phyloP scores from a whole-genome alignment of 2,113 vertebrate genomes.

The Leucoraja erinaceus region DNA sequence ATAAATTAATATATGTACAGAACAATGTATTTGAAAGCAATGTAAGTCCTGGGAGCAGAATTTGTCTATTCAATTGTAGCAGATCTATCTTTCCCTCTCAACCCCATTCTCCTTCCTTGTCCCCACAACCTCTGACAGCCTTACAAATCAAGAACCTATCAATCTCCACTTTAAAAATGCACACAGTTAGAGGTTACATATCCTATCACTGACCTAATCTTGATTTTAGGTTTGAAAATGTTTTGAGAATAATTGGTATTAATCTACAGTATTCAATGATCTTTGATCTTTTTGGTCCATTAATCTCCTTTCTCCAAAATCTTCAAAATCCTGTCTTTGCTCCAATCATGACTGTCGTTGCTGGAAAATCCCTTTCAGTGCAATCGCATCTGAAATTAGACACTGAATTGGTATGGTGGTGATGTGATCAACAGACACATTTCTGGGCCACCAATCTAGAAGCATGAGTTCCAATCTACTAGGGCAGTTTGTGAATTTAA shows the following conservation, averaged over 20 bases:
- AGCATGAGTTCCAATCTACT: no score
- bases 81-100: no score
- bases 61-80: no score
- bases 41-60: no score
- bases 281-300: background rate
- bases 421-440: no score
- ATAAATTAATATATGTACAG: background rate
- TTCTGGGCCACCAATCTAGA: no score
- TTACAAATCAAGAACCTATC: no score
- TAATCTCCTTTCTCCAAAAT: background rate
- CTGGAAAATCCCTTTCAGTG: background rate
- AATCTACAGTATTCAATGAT: background rate
- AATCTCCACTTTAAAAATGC: no score
- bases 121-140: no score
- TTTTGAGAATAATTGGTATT: background rate
- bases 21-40: background rate
- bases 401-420: no score
- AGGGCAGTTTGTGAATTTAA: no score
- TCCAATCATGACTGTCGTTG: background rate
- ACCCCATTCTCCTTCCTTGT: no score
- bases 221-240: background rate
- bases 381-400: background rate
- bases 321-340: background rate
- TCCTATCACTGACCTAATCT: background rate
- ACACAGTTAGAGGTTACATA: background rate